A percentile compares a stretch with the other conserved stretches of the same genome.
Conservation (phyloP, 1,140 invertebrate genomes). For the Drosophila virilis region DNA sequence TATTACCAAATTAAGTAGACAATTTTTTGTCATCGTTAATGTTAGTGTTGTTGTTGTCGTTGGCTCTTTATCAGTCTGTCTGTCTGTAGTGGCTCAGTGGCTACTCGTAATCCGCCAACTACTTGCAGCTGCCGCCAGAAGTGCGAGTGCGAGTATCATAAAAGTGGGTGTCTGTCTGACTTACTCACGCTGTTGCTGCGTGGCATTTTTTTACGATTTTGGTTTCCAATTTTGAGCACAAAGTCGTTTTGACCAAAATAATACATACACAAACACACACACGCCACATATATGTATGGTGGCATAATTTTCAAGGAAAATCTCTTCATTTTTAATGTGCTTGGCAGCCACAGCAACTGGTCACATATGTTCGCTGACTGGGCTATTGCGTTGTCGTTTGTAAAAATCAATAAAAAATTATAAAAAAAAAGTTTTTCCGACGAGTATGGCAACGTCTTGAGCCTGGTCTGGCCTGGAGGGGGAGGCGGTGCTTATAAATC, state of each 20-base stretch:
- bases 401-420: conserved; percentile 45
- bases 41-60: not conserved
- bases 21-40: conserved; percentile 63
- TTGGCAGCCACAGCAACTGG: conserved; percentile 44
- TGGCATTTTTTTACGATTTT: conserved; percentile 66
- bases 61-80: conserved; percentile 61
- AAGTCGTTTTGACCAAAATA: conserved; percentile 77
- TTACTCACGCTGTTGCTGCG: conserved; percentile 61
- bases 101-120: conserved; percentile 66
- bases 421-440: conserved; percentile 5
- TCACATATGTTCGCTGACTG: conserved; percentile 59
- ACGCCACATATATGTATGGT: conserved; percentile 13
- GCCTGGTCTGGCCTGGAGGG: not conserved
- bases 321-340: conserved; percentile 79
- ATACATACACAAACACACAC: conserved; percentile 25
- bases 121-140: conserved; percentile 41
- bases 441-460: conserved; percentile 28
- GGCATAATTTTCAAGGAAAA: conserved; percentile 80
- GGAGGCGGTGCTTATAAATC: conserved; percentile 51
- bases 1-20: conserved; percentile 82
- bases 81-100: conserved; percentile 8
- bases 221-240: conserved; percentile 71
- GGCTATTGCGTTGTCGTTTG: conserved; percentile 40
- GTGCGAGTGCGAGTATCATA: conserved; percentile 48
- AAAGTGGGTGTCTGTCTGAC: conserved; percentile 52